phyloP scores from a whole-genome alignment of 2,113 vertebrate genomes.

The Triplophysa tibetana region DNA sequence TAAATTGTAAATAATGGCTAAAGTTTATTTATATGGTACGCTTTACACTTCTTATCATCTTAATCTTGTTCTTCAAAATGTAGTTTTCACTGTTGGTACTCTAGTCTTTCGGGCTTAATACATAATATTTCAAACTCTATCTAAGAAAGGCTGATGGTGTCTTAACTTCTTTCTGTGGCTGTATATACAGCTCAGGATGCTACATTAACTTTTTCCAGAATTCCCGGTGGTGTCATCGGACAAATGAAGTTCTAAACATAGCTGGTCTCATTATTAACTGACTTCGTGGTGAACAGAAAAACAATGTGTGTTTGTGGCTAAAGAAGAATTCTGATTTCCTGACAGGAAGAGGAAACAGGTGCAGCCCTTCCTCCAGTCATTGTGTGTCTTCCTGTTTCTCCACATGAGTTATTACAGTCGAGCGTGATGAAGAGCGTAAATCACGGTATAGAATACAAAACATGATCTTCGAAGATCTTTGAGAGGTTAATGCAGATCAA shows the following conservation, averaged over 20 bases:
- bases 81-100: no score
- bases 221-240: background rate
- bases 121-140: no score
- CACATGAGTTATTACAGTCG: background rate
- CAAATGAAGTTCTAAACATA: background rate
- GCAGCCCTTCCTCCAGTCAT: constrained; percentile 60
- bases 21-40: no score
- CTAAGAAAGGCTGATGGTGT: no score
- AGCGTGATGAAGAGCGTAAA: background rate
- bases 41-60: no score
- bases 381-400: constrained; percentile 50
- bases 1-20: no score
- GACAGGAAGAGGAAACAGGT: constrained; percentile 65
- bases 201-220: background rate
- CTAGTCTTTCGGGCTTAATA: background rate
- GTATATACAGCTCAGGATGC: no score
- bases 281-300: constrained; percentile 3
- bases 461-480: background rate
- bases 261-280: background rate
- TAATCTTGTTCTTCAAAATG: no score
- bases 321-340: constrained; percentile 37
- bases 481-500: no score
- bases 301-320: constrained; percentile 1
- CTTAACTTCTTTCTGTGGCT: no score
- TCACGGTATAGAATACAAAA: background rate